These are phyloP conservation scores for Ctenopoma kingsleyae DNA, from an alignment of 2,797 vertebrate species.

Conservation along the genomic window DNA sequence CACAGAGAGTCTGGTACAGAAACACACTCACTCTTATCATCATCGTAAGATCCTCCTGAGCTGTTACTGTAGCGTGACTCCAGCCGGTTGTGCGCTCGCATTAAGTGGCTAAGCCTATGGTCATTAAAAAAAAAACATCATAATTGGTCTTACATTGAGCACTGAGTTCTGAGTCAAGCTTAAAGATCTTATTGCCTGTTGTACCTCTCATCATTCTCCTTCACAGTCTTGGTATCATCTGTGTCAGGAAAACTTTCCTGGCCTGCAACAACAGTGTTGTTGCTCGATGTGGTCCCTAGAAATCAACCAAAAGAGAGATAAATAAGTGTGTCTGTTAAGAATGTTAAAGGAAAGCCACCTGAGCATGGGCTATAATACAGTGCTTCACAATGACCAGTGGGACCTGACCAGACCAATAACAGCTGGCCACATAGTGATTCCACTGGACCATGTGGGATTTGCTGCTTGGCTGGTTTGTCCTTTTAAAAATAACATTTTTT, in stretches of 20 bases:
- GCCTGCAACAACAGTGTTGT: slow-evolving; percentile 93
- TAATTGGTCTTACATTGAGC: neutral
- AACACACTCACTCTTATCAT: slow-evolving; percentile 94
- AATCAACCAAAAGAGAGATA: neutral
- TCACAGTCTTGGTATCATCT: slow-evolving; percentile 89
- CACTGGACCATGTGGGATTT: slow-evolving; percentile 14
- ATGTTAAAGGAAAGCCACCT: neutral
- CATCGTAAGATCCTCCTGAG: slow-evolving; percentile 97
- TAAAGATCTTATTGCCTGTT: slow-evolving; percentile 17
- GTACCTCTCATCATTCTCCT: slow-evolving; percentile 94
- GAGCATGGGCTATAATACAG: neutral
- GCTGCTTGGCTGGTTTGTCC: slow-evolving; percentile 6
- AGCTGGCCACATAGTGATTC: slow-evolving; percentile 15
- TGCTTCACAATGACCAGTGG: slow-evolving; percentile 1
- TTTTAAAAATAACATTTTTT: neutral
- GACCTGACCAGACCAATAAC: slow-evolving; percentile 14
- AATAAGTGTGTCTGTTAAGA: neutral
- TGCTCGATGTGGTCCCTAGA: slow-evolving; percentile 94
- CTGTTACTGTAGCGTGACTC: slow-evolving; percentile 98
- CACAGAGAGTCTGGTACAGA: slow-evolving; percentile 11
- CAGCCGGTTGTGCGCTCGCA: slow-evolving; percentile 92
- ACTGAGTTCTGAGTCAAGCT: slow-evolving; percentile 8
- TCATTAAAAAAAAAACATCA: slow-evolving; percentile 19
- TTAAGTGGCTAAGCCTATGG: slow-evolving; percentile 82
- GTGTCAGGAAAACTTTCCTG: slow-evolving; percentile 91